Conservation (phyloP, 2,113 vertebrate genomes). For the Sander lucioperca region DNA sequence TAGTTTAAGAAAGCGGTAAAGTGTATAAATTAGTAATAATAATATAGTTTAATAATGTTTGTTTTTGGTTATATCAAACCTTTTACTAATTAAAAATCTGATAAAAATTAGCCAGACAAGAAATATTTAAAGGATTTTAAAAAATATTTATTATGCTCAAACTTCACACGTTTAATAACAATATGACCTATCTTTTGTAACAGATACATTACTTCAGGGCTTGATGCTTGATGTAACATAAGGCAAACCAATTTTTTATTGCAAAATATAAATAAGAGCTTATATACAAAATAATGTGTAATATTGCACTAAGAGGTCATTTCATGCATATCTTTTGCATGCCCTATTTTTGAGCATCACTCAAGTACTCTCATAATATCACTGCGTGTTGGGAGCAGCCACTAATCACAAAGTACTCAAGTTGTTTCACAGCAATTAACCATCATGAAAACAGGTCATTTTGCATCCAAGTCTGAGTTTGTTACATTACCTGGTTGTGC, state of each 20-base stretch:
- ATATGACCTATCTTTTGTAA: slow-evolving; percentile 37
- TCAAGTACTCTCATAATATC: slow-evolving; percentile 80
- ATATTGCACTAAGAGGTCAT: slow-evolving; percentile 55
- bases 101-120: background rate
- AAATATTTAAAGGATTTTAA: slow-evolving; percentile 43
- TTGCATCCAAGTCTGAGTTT: slow-evolving; percentile 30
- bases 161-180: slow-evolving; percentile 47
- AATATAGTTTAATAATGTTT: background rate
- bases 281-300: slow-evolving; percentile 69
- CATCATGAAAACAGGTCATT: slow-evolving; percentile 9
- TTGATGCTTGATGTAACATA: slow-evolving; percentile 33
- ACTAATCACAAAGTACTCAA: slow-evolving; percentile 82
- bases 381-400: slow-evolving; percentile 61
- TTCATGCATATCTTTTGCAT: slow-evolving; percentile 39
- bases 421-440: slow-evolving; percentile 55
- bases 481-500: slow-evolving; percentile 41
- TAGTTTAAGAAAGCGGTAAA: background rate
- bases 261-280: slow-evolving; percentile 71
- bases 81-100: background rate
- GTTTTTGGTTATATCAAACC: background rate
- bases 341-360: slow-evolving; percentile 35
- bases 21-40: background rate
- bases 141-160: slow-evolving; percentile 71
- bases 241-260: slow-evolving; percentile 38
- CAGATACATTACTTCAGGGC: slow-evolving; percentile 24